Conservation (phyloP, 1,140 invertebrate species). For the Piezodorus guildinii region DNA sequence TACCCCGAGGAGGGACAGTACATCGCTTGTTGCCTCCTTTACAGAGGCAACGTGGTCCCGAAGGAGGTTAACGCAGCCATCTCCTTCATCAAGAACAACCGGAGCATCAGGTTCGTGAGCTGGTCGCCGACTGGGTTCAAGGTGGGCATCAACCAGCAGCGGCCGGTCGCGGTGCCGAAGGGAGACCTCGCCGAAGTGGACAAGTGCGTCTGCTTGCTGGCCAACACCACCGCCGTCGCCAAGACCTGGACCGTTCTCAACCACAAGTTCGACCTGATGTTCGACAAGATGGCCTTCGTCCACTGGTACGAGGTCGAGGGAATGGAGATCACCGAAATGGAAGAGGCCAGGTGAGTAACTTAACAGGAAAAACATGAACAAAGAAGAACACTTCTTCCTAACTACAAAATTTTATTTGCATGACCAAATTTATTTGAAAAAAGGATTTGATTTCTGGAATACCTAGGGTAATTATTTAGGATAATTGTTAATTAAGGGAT, state of each 20-base stretch:
- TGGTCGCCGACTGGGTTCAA: constrained; percentile 22
- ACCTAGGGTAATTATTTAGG: no score
- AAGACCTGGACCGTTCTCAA: constrained; percentile 67
- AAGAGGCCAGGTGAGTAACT: constrained; percentile 50
- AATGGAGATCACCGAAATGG: constrained; percentile 78
- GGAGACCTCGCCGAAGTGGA: constrained; percentile 29
- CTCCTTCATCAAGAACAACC: constrained; percentile 34
- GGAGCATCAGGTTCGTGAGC: constrained; percentile 42
- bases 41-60: constrained; percentile 44
- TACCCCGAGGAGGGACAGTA: constrained; percentile 36
- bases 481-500: no score
- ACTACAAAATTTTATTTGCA: no score
- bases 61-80: constrained; percentile 49
- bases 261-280: constrained; percentile 75
- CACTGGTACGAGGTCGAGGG: constrained; percentile 80
- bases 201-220: constrained; percentile 62
- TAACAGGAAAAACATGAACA: no score
- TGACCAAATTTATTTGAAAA: no score
- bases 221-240: constrained; percentile 72
- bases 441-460: no score
- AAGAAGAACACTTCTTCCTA: no score
- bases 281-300: constrained; percentile 72
- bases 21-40: constrained; percentile 49
- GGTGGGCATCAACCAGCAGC: constrained; percentile 28
- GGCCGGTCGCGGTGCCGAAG: constrained; percentile 20